Evolutionary conservation across 2,113 vertebrate genomes (phyloP), one percentile per base, ranked within the genome.

Genomic region (Burhinus oedicnemus): DNA sequence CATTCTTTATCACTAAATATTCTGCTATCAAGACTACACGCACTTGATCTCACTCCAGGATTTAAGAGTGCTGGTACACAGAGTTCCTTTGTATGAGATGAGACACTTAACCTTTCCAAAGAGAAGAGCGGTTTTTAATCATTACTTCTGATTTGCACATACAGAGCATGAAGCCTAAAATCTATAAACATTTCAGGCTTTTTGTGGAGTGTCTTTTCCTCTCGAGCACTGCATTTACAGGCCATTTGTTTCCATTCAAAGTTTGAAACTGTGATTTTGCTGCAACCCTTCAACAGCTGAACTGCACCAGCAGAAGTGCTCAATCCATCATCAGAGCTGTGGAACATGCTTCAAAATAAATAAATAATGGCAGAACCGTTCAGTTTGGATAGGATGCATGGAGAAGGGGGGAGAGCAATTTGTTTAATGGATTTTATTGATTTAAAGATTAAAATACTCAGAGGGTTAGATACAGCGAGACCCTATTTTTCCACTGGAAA

Each of bases 371-470:
- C 84, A 54, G 83, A 72, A 3, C 51, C 13, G 2, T 82, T 92
- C 68, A 0, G 64, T 79, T 72, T 71, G 75, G 58, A 60, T 40
- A 16, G 47, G 44, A 45, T 62, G 66, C 7, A 3, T 7, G 38
- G 70, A 32, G 86, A 13, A 45, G 38, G 44, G 62, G 65, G 32
- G 25, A 85, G 88, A 97, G 93, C 96, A 98, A 98, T 98, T 97
- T 89, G 81, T 97, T 96, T 98, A 98, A 98, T 98, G 97, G 90
- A 85, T 97, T 97, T 97, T 97, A 98, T 98, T 66, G 92, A 98
- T 97, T 95, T 90, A 74, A 78, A 27, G 74, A 96, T 95, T 97
- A 97, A 97, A 97, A 96, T 88, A 47, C 95, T 97, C 93, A 12
- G 51, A 90, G 90, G 71, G 96, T 96, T 98, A 93, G 89, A 80